Evolutionary conservation across 92 coral and sea anemone species (phyloP), one percentile per base, ranked within the genome.

Genomic region (Desmophyllum pertusum): DNA sequence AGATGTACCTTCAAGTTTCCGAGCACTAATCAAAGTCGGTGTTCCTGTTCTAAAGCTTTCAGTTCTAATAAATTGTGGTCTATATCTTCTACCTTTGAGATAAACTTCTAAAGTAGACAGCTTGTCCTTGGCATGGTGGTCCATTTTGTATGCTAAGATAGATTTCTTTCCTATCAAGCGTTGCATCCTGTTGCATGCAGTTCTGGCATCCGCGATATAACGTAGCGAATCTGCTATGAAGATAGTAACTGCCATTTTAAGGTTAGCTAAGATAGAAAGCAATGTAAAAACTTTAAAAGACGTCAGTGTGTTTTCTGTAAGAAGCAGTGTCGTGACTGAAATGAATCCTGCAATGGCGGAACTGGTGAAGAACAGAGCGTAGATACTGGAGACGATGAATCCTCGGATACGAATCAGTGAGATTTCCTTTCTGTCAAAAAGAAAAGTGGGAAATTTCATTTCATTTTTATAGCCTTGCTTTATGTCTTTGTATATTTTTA

Each of bases 341-440:
- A 64, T 37, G 41, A 75, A 84, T 21, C 62, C 82, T 14, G 79
- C 68, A 9, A 76, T 37, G 48, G 73, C 57, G 11, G 36, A 31
- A 46, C 72, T 53, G 25, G 75, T 61, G 31, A 50, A 74, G 79
- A 75, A 63, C 7, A 63, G 38, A 19, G 81, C 79, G 64, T 39
- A 62, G 4, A 84, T 29, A 35, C 43, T 63, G 35, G 73, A 72
- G 15, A 45, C 11, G 29, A 84, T 13, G 11, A 84, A 38, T 23
- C 79, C 79, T 43, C 81, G 78, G 39, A 70, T 62, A 27, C 78
- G 73, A 30, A 84, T 84, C 70, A 70, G 42, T 5, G 72, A 73
- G 73, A 76, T 84, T 76, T 84, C 88, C 57, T 84, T 62, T 30
- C 84, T 80, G 62, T 36, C 21, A 75, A 46, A 75, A 75, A 3